These are phyloP conservation scores for Lithosia quadra DNA, from an alignment of 2,888 invertebrate genomes.

Conservation along the genomic window DNA sequence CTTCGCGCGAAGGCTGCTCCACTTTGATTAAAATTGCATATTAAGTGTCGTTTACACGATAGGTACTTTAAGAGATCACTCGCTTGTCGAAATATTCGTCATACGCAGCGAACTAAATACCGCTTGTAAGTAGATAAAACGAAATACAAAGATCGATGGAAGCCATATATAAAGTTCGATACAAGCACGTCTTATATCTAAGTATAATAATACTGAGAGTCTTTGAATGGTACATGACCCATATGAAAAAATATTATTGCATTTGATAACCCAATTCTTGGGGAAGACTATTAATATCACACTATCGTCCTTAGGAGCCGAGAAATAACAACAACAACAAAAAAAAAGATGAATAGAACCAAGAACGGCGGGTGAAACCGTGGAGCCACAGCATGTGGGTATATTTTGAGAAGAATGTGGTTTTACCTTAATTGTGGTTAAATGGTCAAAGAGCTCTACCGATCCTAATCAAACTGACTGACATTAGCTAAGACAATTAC, in stretches of 20 bases:
- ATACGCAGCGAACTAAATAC: constrained; percentile 35
- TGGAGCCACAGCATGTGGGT: too few species aligned
- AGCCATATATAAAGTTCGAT: background rate
- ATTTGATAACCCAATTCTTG: background rate
- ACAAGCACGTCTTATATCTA: background rate
- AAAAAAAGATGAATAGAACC: background rate
- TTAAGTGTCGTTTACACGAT: constrained; percentile 60
- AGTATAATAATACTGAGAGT: background rate
- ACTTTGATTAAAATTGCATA: constrained; percentile 79
- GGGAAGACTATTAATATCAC: background rate
- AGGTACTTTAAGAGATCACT: constrained; percentile 50
- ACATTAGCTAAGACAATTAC: background rate
- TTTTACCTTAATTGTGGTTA: background rate
- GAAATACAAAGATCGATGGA: background rate
- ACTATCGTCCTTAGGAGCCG: background rate
- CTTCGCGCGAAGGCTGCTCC: constrained; percentile 80
- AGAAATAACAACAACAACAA: too few species aligned
- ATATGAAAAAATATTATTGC: too few species aligned
- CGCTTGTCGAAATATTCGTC: constrained; percentile 48
- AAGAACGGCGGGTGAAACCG: background rate
- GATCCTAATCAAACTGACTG: background rate
- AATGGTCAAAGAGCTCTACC: background rate
- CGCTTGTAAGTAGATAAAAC: constrained; percentile 29
- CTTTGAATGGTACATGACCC: background rate
- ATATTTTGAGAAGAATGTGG: background rate